Base-by-base conservation (phyloP, 2,113 vertebrate species). In the Lipophrys pholis region DNA sequence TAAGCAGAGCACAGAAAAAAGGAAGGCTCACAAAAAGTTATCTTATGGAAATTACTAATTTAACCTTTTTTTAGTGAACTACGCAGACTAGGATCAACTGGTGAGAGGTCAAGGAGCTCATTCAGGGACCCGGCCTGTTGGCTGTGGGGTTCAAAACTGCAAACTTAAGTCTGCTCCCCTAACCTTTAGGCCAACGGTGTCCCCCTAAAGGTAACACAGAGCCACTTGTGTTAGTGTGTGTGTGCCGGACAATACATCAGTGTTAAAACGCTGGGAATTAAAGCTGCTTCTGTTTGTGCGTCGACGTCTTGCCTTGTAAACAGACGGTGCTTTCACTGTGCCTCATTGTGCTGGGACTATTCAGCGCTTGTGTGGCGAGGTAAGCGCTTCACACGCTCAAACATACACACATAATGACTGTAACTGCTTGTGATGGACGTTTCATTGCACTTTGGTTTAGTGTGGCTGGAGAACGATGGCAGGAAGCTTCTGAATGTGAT, bases 321-420 rank as follows among this genome's bases (percentile, higher is more conserved):
- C 78, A 84, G 59, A 74, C 11, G 71, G 45, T 72, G 83, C 78
- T 36, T 75, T 85, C 66, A 78, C 78, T 78, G 65, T 1, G 0
- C 48, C 48, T 11, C 21, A 59, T 38, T 66, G 65, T 62, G 73
- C 59, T 66, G 73, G 69, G 60, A 80, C 60, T 9, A 57, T 39
- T 77, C 49, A 57, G 82, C 6, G 21, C n/a, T 35, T 30, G 16
- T 38, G 16, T 60, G 46, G 11, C 64, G 8, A 46, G 15, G 46
- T 72, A 58, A 57, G 14, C 51, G 42, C 5, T 16, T 39, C 51
- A 51, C 56, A 50, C 30, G 17, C 9, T 52, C 17, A 39, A 10
- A 16, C 6, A 7, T 21, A 16, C 30, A 14, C 11, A 66, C 53
- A 70, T 38, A 45, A 15, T 7, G 11, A 16, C 36, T n/a, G 14